Percentiles rank a stretch among this genome's conserved stretches.
phyloP scores from a whole-genome alignment of 2,797 vertebrate genomes.

The Graptemys geographica region DNA sequence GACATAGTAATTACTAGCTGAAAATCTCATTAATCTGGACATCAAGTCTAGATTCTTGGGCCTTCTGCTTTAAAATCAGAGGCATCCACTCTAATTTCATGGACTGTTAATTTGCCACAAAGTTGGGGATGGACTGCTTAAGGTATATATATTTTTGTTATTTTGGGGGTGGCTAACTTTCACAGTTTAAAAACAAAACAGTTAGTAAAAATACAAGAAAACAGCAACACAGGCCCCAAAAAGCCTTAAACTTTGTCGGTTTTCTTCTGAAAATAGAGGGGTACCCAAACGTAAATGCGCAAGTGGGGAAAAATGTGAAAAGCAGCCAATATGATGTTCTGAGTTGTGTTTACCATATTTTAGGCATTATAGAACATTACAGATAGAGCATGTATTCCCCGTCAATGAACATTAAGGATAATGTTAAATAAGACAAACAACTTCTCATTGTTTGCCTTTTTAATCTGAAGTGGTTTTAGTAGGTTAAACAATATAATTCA shows the following conservation, averaged over 20 bases:
- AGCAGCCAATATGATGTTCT: background rate
- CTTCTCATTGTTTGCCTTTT: background rate
- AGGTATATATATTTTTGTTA: background rate
- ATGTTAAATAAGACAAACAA: background rate
- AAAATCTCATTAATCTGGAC: too few relatives aligned
- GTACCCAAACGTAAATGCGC: background rate
- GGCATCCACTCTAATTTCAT: background rate
- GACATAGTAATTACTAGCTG: too few relatives aligned
- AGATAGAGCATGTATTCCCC: background rate
- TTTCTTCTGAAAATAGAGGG: background rate
- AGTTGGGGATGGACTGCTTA: background rate
- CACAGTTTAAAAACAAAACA: background rate
- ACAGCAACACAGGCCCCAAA: background rate
- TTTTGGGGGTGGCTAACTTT: background rate
- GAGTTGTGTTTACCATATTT: background rate
- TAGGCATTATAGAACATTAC: background rate
- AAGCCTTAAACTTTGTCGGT: background rate
- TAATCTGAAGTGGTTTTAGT: background rate
- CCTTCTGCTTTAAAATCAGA: background rate
- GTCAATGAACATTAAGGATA: background rate
- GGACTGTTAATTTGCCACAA: fast-evolving
- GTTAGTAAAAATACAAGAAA: background rate
- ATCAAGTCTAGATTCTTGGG: background rate
- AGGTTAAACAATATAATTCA: slow-evolving; percentile 6
- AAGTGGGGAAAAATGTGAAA: background rate